Conservation (phyloP, 2,113 vertebrate genomes). For the Muntiacus muntjak region DNA sequence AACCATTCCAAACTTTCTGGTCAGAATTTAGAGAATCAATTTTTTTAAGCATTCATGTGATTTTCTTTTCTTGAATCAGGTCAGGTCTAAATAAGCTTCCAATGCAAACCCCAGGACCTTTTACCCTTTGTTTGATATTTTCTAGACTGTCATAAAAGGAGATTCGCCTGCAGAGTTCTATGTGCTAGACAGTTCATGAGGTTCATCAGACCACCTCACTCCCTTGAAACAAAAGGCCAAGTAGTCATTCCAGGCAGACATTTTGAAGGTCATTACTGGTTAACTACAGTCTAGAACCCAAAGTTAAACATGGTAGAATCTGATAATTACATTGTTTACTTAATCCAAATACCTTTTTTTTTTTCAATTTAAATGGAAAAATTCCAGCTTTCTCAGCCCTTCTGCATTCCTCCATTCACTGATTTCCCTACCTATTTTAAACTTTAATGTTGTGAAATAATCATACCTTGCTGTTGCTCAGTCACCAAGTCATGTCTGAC, state of each 20-base stretch:
- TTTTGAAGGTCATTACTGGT: neutral
- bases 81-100: constrained; percentile 43
- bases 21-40: constrained; percentile 55
- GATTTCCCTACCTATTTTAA: neutral
- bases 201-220: neutral
- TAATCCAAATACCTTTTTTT: neutral
- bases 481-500: neutral
- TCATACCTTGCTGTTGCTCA: neutral
- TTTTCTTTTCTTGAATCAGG: constrained; percentile 53
- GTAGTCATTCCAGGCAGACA: neutral
- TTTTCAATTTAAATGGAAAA: neutral
- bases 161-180: neutral
- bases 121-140: neutral
- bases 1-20: constrained; percentile 49
- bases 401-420: neutral
- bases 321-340: neutral
- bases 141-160: neutral
- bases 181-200: neutral
- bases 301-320: neutral
- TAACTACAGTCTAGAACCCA: neutral
- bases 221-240: neutral
- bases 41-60: constrained; percentile 12
- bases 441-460: neutral
- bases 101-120: neutral
- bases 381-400: neutral